Conservation (phyloP, 2,797 vertebrate genomes). For the Epinephelus malabaricus region DNA sequence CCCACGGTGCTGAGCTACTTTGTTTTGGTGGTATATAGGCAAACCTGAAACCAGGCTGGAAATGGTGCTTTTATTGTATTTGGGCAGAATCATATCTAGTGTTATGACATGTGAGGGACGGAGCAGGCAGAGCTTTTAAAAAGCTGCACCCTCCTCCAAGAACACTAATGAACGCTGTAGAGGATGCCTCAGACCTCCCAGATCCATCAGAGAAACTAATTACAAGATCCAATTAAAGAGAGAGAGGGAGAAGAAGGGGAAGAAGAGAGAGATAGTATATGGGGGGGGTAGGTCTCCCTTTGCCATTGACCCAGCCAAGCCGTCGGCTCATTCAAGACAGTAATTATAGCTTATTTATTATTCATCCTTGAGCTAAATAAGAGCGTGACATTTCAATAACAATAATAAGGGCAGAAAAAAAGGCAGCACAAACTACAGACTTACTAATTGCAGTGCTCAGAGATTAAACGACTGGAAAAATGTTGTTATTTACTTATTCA, state of each 20-base stretch:
- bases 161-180: conserved; percentile 85
- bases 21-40: conserved; percentile 26
- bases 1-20: conserved; percentile 2
- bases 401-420: conserved; percentile 85
- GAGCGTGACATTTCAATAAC: conserved; percentile 98
- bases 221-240: conserved; percentile 99
- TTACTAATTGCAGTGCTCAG: conserved; percentile 95
- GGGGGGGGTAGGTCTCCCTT: conserved; percentile 88
- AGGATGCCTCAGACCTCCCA: conserved; percentile 91
- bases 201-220: conserved; percentile 99
- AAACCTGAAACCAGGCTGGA: conserved; percentile 42
- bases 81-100: conserved; percentile 63
- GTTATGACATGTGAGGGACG: conserved; percentile 79
- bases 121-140: conserved; percentile 74
- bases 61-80: conserved; percentile 57
- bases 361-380: conserved; percentile 99
- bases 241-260: conserved; percentile 80
- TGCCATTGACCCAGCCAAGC: conserved; percentile 93
- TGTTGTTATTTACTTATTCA: conserved; percentile 86
- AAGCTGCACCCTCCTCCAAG: conserved; percentile 74
- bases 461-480: conserved; percentile 86
- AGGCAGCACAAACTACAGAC: conserved; percentile 88
- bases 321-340: conserved; percentile 94
- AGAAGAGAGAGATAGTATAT: conserved; percentile 48
- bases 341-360: conserved; percentile 99